Conservation (phyloP, 2,888 invertebrate species). For the Petrolisthes cinctipes region DNA sequence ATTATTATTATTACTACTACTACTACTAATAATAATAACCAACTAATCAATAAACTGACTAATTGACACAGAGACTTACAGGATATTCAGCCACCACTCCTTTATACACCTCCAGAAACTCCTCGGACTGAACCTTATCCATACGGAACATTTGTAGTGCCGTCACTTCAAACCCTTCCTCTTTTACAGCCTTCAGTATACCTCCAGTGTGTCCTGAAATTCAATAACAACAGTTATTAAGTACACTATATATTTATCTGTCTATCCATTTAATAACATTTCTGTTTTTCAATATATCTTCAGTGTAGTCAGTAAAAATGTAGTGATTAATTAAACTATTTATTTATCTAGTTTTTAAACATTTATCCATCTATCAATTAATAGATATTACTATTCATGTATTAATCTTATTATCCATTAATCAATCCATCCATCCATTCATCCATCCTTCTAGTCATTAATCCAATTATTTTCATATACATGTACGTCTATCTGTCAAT, state of each 20-base stretch:
- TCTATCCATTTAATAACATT: neutral
- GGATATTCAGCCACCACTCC: slow-evolving; percentile 85
- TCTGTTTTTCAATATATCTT: neutral
- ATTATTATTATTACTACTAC: too few species aligned
- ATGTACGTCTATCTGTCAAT: too few species aligned
- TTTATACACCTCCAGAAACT: slow-evolving; percentile 93
- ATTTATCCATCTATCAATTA: too few species aligned
- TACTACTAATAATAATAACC: neutral
- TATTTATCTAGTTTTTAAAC: too few species aligned
- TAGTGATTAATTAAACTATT: too few species aligned
- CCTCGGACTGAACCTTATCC: slow-evolving; percentile 86
- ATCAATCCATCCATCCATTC: too few species aligned
- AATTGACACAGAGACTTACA: slow-evolving; percentile 70
- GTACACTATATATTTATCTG: neutral
- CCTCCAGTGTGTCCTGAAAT: slow-evolving; percentile 48
- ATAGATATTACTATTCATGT: too few species aligned
- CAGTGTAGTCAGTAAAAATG: too few species aligned
- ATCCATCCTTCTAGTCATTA: too few species aligned
- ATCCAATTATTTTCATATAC: too few species aligned
- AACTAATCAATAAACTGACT: neutral
- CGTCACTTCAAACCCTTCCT: slow-evolving; percentile 82
- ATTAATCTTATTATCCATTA: too few species aligned
- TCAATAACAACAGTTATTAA: too few species aligned
- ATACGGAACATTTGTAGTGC: slow-evolving; percentile 85
- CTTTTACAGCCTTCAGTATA: slow-evolving; percentile 67